Conservation (phyloP, 2,797 vertebrate species). For the Poecilia velifera region DNA sequence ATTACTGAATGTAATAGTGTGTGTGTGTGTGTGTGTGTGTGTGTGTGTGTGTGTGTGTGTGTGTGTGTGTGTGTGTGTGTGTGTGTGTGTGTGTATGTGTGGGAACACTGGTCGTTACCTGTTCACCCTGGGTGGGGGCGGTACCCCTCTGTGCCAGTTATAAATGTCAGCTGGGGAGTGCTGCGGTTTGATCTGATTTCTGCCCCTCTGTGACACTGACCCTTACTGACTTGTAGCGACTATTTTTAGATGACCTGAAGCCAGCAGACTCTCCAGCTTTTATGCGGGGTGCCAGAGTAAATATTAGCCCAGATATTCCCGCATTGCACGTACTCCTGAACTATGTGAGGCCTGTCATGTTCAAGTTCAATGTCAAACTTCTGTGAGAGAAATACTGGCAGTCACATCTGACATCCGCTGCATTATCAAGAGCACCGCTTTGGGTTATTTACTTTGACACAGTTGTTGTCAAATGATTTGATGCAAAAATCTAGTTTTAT, state of each 20-base stretch:
- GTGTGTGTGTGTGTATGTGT: background rate
- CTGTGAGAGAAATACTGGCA: background rate
- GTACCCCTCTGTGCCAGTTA: background rate
- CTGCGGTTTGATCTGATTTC: constrained; percentile 32
- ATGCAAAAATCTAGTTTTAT: background rate
- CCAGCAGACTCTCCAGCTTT: constrained; percentile 32
- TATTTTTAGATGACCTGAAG: constrained; percentile 80
- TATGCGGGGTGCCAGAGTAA: constrained; percentile 48
- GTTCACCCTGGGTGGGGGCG: background rate
- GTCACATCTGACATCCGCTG: background rate
- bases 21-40: background rate
- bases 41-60: background rate
- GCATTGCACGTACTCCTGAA: constrained; percentile 4
- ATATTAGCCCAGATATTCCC: constrained; percentile 67
- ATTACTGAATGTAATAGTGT: background rate
- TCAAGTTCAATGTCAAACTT: constrained; percentile 2
- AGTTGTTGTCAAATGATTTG: background rate
- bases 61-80: background rate
- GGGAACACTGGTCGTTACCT: constrained; percentile 32
- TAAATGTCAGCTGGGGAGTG: constrained; percentile 14
- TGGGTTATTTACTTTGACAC: background rate
- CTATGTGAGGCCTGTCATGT: constrained; percentile 21
- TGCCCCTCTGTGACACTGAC: constrained; percentile 53
- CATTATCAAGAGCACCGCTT: background rate
- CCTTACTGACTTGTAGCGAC: constrained; percentile 38